These are phyloP conservation scores for Heterocephalus glaber DNA, from an alignment of 2,113 vertebrate genomes.

Conservation along the genomic window DNA sequence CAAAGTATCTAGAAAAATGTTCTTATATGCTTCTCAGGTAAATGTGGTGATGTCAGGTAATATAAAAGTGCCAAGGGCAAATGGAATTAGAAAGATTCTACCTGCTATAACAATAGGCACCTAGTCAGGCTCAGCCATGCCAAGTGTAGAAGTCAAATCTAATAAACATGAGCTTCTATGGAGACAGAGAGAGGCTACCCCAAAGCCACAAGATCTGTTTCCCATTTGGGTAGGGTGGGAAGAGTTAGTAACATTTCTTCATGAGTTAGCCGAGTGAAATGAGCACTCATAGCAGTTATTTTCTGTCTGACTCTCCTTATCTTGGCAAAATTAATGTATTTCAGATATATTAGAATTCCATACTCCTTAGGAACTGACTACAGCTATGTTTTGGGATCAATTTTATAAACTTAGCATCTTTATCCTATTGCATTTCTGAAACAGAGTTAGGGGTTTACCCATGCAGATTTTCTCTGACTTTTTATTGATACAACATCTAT, in stretches of 20 bases:
- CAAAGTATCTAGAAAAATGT: neutral
- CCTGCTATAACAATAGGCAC: neutral
- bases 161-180: neutral
- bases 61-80: neutral
- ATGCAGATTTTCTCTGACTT: conserved; percentile 36
- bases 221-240: neutral
- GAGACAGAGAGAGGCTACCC: neutral
- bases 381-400: neutral
- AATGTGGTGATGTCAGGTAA: neutral
- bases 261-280: neutral
- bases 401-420: conserved; percentile 20
- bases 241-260: neutral
- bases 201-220: neutral
- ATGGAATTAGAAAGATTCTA: neutral
- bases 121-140: neutral
- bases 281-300: neutral
- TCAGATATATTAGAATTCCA: conserved; percentile 17
- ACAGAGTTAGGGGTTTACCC: neutral
- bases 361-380: neutral
- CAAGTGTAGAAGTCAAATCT: neutral
- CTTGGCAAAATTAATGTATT: neutral
- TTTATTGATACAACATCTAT: neutral
- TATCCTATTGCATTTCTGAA: conserved; percentile 9
- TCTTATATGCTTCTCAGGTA: conserved; percentile 8
- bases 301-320: neutral